Base-by-base conservation (phyloP, 1,140 invertebrate genomes). In the Myzus persicae region DNA sequence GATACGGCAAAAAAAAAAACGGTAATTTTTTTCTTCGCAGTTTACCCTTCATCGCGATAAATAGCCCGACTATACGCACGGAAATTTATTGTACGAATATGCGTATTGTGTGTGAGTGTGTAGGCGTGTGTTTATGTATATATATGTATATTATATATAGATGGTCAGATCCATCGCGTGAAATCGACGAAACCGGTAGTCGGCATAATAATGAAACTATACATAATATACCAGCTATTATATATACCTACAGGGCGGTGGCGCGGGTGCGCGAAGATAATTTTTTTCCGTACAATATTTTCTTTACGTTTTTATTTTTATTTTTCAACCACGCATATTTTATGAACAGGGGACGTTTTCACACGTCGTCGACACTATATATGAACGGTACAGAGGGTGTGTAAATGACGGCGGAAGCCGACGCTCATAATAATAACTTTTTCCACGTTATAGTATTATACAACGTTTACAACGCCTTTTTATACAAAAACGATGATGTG, bases 321-420 rank as follows among this genome's bases (percentile, higher is more conserved):
- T 87, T 54, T 90, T 42, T 90, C 24, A 38, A 38, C 38, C 88
- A 6, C 51, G 38, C 11, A 59, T 59, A 18, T n/a, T n/a, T 76
- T 76, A 76, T 76, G 59, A 1, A 76, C 59, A 42, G 11, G 81
- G 81, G 91, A 93, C 46, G 91, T 93, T 93, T 93, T 93, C 91
- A 84, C 91, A 93, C 76, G 91, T 93, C 91, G 31, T 84, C 91
- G 91, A 42, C 54, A n/a, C 14, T n/a, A 26, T 92, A 84, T 22
- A 5, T 31, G 2, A 2, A 91, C 18, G n/a, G 6, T 36, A 20
- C 31, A 20, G 85, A n/a, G 85, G 44, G 85, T 87, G 44, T 89
- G 46, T 89, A 54, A 89, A 89, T 36, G 24, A 90, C 90, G 90
- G 40, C 90, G 90, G 90, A 91, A 67, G 59, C 44, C 89, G 24